Base-by-base conservation (phyloP, 2,888 invertebrate genomes). In the Chymomyza procnemis region DNA sequence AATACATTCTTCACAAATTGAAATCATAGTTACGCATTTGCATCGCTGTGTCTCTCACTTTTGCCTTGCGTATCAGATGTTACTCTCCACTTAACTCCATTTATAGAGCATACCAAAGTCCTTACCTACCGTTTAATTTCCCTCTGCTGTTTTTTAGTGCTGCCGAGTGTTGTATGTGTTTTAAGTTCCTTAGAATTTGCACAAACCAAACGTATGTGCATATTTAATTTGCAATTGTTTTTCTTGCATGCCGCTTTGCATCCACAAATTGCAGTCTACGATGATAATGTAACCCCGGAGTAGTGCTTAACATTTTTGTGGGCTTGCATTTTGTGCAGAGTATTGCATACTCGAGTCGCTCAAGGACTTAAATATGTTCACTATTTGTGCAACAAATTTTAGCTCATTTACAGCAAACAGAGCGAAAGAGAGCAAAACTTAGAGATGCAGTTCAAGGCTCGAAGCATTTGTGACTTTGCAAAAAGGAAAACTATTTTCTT, bases 201-300 rank as follows among this genome's bases (percentile, higher is more conserved):
- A 66, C 74, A 75, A 86, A 81, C 66, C 74, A 75, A 86, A 81
- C 86, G 81, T 84, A 84, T 84, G 79, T 77, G 73, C 85, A 84
- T 84, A 79, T 79, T 67, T 79, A 86, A 86, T 74, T 78, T 71
- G 70, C 70, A 84, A 78, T 84, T 86, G 77, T 81, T 80, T 84
- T 75, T 65, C 69, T 56, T 71, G 69, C 73, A 19, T 66, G 61
- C 54, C 71, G 83, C 80, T 85, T 85, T 82, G 74, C 75, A 77
- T 67, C 54, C 59, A 48, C 60, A 16, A 58, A 61, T 22, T 67
- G 12, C 72, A 82, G 69, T 16, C 66, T 21, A 21, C 54, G 50
- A 50, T 12, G 6, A n/a, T 26, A 26, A 26, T 26, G 26, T 26
- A 26, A 26, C 26, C 26, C 26, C 26, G 8, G 6, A 26, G 26